phyloP scores from a whole-genome alignment of 2,888 invertebrate species.

The Campoplex capitator region DNA sequence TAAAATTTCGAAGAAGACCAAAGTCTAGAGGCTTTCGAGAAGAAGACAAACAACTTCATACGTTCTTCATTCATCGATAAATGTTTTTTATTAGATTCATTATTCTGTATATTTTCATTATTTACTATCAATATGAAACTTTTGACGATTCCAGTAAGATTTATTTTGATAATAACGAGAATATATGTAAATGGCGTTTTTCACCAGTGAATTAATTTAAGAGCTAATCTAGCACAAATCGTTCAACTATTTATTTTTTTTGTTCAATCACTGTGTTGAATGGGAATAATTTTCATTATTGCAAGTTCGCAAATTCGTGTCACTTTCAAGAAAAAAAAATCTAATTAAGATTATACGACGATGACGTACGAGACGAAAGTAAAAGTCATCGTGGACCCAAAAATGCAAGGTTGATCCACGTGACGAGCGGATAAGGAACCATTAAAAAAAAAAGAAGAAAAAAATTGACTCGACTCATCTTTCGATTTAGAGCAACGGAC shows the following conservation, averaged over 20 bases:
- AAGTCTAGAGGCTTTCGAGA: not conserved
- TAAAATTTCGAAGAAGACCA: not conserved
- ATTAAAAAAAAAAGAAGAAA: not conserved
- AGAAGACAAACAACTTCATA: not conserved
- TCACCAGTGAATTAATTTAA: no score
- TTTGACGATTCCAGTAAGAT: not conserved
- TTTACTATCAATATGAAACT: not conserved
- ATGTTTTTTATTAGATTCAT: no score
- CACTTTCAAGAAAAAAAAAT: no score
- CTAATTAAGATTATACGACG: not conserved
- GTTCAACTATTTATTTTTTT: no score
- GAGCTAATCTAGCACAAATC: no score
- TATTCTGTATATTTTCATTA: not conserved
- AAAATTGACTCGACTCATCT: constrained; percentile 25
- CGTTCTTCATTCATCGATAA: not conserved
- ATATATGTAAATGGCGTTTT: no score
- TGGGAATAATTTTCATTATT: not conserved
- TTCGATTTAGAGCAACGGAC: constrained; percentile 29
- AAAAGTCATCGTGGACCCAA: not conserved
- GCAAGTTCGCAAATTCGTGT: not conserved
- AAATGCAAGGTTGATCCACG: not conserved
- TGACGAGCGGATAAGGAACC: not conserved
- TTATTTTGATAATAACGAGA: no score
- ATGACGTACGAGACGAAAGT: not conserved
- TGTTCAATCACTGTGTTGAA: not conserved